phyloP scores from a whole-genome alignment of 2,113 vertebrate genomes.

The Bothrops jararaca region DNA sequence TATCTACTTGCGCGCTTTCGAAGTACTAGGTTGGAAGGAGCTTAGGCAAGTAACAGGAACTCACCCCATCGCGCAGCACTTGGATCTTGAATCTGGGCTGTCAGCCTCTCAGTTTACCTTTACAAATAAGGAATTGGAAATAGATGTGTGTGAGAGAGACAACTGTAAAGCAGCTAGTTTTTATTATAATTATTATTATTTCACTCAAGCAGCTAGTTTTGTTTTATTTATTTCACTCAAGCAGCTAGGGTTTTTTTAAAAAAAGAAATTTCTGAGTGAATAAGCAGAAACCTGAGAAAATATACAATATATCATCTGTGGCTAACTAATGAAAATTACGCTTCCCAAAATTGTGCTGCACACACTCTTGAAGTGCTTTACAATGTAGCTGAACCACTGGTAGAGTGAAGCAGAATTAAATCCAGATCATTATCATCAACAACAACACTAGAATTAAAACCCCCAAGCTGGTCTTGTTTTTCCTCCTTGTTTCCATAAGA shows the following conservation, averaged over 20 bases:
- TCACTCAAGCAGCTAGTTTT: background rate
- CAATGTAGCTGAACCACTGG: background rate
- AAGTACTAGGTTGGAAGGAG: background rate
- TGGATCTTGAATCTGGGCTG: background rate
- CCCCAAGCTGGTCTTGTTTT: background rate
- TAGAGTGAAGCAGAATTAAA: background rate
- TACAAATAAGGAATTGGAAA: background rate
- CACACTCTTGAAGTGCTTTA: background rate
- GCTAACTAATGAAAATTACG: background rate
- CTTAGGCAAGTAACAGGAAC: background rate
- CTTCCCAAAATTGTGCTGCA: background rate
- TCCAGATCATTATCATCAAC: background rate
- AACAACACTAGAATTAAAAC: background rate
- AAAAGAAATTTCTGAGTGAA: background rate
- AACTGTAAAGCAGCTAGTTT: background rate
- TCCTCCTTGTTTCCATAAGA: background rate
- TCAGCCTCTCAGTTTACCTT: background rate
- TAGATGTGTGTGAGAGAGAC: background rate
- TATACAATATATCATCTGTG: background rate
- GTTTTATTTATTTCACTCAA: background rate
- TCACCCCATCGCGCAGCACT: background rate
- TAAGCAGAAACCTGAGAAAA: background rate
- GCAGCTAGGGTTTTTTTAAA: background rate
- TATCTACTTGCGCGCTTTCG: background rate
- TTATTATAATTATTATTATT: background rate